Evolutionary conservation across 2,113 vertebrate species (phyloP).

Genomic region (Dicaeum eximium): DNA sequence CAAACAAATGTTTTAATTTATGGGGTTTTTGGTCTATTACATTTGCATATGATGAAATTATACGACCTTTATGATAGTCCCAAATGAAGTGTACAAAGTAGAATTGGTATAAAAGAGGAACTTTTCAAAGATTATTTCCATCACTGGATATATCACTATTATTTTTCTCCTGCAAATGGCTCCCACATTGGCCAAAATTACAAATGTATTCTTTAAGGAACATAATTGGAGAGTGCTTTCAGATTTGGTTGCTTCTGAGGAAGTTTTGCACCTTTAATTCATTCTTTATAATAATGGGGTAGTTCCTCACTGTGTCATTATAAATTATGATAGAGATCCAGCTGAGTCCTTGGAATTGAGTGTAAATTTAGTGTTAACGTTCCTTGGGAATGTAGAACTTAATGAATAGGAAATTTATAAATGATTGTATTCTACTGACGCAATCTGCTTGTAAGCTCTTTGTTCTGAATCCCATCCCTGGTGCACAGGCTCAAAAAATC

Average conservation of each 20-base stretch:
- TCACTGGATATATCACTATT: not conserved
- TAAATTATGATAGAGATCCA: conserved; percentile 11
- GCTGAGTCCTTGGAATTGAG: not conserved
- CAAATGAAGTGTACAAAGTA: not conserved
- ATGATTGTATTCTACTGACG: conserved; percentile 24
- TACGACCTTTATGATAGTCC: not conserved
- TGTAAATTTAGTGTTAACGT: conserved; percentile 45
- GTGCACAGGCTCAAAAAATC: conserved; percentile 16
- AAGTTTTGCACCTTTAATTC: not conserved
- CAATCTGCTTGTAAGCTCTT: conserved; percentile 48
- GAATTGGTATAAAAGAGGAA: not conserved
- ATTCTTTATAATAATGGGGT: not conserved
- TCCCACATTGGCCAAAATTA: not conserved
- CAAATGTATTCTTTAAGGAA: not conserved
- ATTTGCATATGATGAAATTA: not conserved
- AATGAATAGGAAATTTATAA: conserved; percentile 67
- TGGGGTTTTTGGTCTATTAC: not conserved
- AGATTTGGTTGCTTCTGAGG: not conserved
- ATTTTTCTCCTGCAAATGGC: not conserved
- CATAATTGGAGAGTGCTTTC: not conserved
- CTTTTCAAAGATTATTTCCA: not conserved
- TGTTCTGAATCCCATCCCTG: conserved; percentile 24
- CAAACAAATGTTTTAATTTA: not conserved
- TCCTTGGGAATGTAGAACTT: conserved; percentile 53
- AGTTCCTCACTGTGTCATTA: not conserved